Evolutionary conservation across 2,888 invertebrate genomes (phyloP).

Genomic region (Drosophila hamatofila): DNA sequence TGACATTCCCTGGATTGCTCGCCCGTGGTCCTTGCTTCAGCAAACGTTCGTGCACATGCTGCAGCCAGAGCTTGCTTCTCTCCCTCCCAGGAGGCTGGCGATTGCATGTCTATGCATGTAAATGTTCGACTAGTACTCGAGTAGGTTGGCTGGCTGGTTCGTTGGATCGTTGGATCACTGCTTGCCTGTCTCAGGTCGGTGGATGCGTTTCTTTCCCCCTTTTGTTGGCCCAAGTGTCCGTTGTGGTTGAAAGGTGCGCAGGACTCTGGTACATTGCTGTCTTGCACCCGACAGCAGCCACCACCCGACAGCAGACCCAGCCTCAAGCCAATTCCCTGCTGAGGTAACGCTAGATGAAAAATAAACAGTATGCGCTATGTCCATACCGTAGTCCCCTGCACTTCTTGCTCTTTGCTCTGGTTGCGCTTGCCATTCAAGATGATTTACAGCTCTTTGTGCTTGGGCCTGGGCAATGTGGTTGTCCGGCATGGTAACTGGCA

Average conservation of each 20-base stretch:
- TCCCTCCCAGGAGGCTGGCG: conserved; percentile 15
- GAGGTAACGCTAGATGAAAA: conserved; percentile 68
- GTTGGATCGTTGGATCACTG: conserved; percentile 12
- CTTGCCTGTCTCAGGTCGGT: conserved; percentile 20
- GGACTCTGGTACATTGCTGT: conserved; percentile 47
- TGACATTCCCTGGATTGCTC: conserved; percentile 35
- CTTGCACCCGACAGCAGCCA: conserved; percentile 6
- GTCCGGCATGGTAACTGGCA: conserved; percentile 14
- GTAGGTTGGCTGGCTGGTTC: conserved; percentile 10
- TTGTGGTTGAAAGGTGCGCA: conserved; percentile 78
- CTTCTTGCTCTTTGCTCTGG: conserved; percentile 21
- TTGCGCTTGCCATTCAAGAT: conserved; percentile 61
- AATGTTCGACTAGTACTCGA: conserved; percentile 58
- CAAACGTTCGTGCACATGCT: conserved; percentile 21
- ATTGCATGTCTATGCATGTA: conserved; percentile 70
- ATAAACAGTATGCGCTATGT: conserved; percentile 73
- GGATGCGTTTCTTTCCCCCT: conserved; percentile 22
- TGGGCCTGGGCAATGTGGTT: conserved; percentile 16
- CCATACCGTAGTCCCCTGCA: conserved; percentile 26
- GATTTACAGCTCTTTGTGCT: conserved; percentile 67
- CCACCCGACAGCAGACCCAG: neutral
- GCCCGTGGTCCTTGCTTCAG: conserved; percentile 17
- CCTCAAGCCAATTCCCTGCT: conserved; percentile 27
- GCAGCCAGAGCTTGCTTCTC: neutral
- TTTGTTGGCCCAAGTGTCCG: conserved; percentile 77